Base-by-base conservation (phyloP, 2,797 vertebrate genomes). In the Siniperca undulata region DNA sequence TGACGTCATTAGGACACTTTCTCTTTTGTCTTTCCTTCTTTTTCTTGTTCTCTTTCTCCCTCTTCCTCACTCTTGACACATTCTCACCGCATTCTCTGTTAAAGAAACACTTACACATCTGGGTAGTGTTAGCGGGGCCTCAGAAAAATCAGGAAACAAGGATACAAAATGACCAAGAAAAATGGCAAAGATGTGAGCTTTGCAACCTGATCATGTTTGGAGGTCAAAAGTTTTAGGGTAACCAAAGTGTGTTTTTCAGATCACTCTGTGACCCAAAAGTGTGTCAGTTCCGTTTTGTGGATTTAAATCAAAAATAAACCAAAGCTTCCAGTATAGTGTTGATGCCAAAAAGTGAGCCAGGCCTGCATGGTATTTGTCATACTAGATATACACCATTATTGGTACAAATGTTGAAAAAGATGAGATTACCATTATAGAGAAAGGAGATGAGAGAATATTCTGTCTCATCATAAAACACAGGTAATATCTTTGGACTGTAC, bases 41-140 rank as follows among this genome's bases (percentile, higher is more conserved):
- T 78, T 36, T 65, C 38, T 64, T 52, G 40, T 50, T 70, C 66
- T 64, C 38, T 83, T 62, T 83, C 70, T 82, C 52, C 61, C 59
- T 79, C 71, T 42, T 78, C 61, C 80, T 81, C 71, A 65, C 72
- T 74, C 62, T 74, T 74, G 64, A 73, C 80, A 85, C 60, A 71
- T 83, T 86, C 78, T 85, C 56, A 73, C 78, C 66, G 83, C 77
- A 77, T 85, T 88, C 90, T 78, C 66, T 14, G 11, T 85, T 82
- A 79, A 75, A 84, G 74, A 89, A 83, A 90, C 89, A 80, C 78
- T 87, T 65, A 48, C 73, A 93, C 92, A 92, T 94, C 93, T 94
- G 93, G 92, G 77, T 76, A 70, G 68, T 74, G 84, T 94, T 94
- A 93, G 84, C 59, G 24, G 73, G 72, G 80, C 87, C 82, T 90